Evolutionary conservation across 2,797 vertebrate species (phyloP).

Genomic region (Lateolabrax maculatus): DNA sequence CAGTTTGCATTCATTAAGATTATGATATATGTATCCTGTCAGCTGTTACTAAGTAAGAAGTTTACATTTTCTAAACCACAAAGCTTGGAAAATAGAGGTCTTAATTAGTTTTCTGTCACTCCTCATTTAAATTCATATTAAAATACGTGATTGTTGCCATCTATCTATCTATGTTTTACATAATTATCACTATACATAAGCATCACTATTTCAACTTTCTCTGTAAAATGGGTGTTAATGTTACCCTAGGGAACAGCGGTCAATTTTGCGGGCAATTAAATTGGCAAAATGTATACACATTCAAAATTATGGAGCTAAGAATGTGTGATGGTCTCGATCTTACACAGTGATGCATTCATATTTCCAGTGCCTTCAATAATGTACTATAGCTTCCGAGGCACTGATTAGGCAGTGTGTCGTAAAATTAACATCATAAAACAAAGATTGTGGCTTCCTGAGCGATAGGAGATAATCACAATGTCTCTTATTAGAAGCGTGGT

Average conservation of each 20-base stretch:
- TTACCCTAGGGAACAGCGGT: constrained; percentile 5
- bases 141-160: too few relatives aligned
- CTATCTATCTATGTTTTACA: constrained; percentile 32
- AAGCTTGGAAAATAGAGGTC: neutral
- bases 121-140: constrained; percentile 2
- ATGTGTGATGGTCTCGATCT: constrained; percentile 18
- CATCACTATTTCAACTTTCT: constrained; percentile 8
- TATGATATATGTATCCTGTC: constrained; percentile 20
- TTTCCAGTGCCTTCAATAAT: neutral
- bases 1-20: constrained; percentile 47
- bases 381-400: neutral
- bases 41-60: constrained; percentile 8
- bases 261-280: constrained; percentile 19
- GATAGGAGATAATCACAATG: constrained; percentile 23
- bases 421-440: constrained; percentile 21
- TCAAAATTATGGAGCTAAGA: constrained; percentile 11
- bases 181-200: too few relatives aligned
- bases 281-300: constrained; percentile 3
- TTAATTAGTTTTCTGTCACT: constrained; percentile 5
- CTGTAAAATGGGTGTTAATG: constrained; percentile 10
- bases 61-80: constrained; percentile 12
- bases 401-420: constrained; percentile 8
- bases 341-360: neutral
- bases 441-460: neutral
- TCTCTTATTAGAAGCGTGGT: constrained; percentile 1